Evolutionary conservation across 1,140 invertebrate genomes (phyloP), one percentile per base, ranked within the genome.

Genomic region (Episyrphus balteatus): DNA sequence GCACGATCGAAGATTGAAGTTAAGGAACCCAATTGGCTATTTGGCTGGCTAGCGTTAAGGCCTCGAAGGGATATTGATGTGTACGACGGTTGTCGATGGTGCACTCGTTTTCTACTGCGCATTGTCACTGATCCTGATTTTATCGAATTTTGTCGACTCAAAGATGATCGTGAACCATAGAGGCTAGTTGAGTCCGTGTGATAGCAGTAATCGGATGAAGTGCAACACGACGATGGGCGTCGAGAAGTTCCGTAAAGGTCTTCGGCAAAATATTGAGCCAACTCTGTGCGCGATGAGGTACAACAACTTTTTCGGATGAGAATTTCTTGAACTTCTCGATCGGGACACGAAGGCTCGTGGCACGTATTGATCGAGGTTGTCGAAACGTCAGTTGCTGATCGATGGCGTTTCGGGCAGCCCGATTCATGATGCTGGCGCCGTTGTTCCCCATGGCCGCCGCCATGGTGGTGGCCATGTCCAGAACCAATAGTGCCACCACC

Each of bases 171-270:
- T 0, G 64, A 66, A 0, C 64, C 64, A 7, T 67, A 66, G 8
- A 67, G 46, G 41, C 64, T 67, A 5, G 63, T 66, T 1, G 64
- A 67, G 46, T 66, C 63, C 13, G 63, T 66, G 34, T 66, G 63
- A 38, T 66, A 66, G 55, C 63, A 66, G 42, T 66, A 66, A 15
- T 66, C 63, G 10, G 63, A 66, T 19, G 61, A 61, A 31, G 63
- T 66, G 52, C 63, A 66, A 30, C 63, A 66, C 14, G 61, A 64
- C 38, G 61, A 65, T 11, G 64, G 64, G 1, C 56, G 50, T 13
- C 59, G 41, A 9, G 60, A 55, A 0, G 65, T 51, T n/a, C 64
- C 62, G 6, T 67, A 63, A 0, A 66, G 46, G 48, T 63, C 62
- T 45, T 66, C 62, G 40, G 59, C 59, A 41, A 65, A 68, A 34